Base-by-base conservation (phyloP, 2,888 invertebrate genomes). In the Pandemis heparana region DNA sequence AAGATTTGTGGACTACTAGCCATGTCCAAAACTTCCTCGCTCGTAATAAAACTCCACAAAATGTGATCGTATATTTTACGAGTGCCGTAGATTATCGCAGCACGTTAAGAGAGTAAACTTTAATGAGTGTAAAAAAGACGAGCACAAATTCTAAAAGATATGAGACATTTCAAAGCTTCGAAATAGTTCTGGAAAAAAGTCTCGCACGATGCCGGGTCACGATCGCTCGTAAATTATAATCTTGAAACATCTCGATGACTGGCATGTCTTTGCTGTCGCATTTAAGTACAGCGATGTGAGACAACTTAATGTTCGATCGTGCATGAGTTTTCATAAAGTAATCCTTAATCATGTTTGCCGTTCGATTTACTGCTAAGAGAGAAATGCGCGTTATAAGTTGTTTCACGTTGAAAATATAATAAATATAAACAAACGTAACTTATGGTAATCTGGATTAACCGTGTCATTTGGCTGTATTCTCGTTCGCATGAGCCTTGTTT, bases 401-500 rank as follows among this genome's bases (percentile, higher is more conserved):
- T 64, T 59, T 39, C 51, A 61, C 23, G 56, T 23, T 56, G 56
- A 12, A 32, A 51, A n/a, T 14, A 48, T 4, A 59, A 68, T 69
- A 74, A 64, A 70, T 69, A 60, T 65, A 65, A 70, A 69, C 69
- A 48, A 64, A 70, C 46, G 72, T 83, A 4, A 32, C 23, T 32
- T 82, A 81, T 79, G 79, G 81, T 85, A 85, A 87, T 86, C 82
- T 75, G 75, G 71, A 70, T 72, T 71, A 81, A 80, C 85, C 84
- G 84, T 87, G 87, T 86, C 83, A 83, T 79, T 83, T 82, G 83
- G 84, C 87, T 87, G 81, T 83, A 86, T 88, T 86, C 80, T 74
- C 79, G 83, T 85, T 87, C 87, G 84, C 85, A 87, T 87, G 85
- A 85, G 87, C 86, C 86, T 80, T 81, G 85, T 85, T 87, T 81